Evolutionary conservation across 2,113 vertebrate species (phyloP), one percentile per base, ranked within the genome.

Genomic region (Hemibagrus wyckioides): DNA sequence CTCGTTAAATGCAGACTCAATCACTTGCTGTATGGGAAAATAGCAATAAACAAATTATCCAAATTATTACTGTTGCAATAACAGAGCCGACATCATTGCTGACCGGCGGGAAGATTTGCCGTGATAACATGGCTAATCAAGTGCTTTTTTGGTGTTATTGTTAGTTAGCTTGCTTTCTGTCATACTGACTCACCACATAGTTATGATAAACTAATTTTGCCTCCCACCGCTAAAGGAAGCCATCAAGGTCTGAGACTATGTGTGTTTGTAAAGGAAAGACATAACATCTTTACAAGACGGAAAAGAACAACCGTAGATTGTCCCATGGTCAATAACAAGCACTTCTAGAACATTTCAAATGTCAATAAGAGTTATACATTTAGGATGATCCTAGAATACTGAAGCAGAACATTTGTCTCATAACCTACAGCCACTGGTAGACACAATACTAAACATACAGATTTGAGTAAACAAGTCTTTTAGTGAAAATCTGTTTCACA

Each of bases 181-280:
- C 11, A 54, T 56, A 82, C 65, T 82, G 79, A 82, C 63, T 82
- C 85, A 75, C 17, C 33, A 57, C 23, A 50, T 11, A 25, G 52
- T 73, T 87, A 48, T 25, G 41, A 30, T 82, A 82, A 87, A 82
- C 79, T 59, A 48, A 80, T 54, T 57, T 75, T 82, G 65, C 39
- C 85, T 87, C 85, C 79, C 28, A 87, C 79, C 61, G 23, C 80
- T 61, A 65, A 71, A 50, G 36, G 33, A 80, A 82, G 50, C 25
- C 14, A 41, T 80, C 80, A 87, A 83, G 80, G 69, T 87, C 86
- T 61, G 50, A 71, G 76, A 56, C 8, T 15, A 21, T 30, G 33
- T 61, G n/a, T 54, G 79, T 44, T 73, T 86, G 76, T 80, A 39
- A 81, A 41, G 48, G 15, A 36, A 57, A 79, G 71, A 85, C 73